Percentiles rank a stretch among this genome's conserved stretches.
Evolutionary conservation across 2,797 vertebrate genomes (phyloP).

Genomic region (Emydoidea blandingii): DNA sequence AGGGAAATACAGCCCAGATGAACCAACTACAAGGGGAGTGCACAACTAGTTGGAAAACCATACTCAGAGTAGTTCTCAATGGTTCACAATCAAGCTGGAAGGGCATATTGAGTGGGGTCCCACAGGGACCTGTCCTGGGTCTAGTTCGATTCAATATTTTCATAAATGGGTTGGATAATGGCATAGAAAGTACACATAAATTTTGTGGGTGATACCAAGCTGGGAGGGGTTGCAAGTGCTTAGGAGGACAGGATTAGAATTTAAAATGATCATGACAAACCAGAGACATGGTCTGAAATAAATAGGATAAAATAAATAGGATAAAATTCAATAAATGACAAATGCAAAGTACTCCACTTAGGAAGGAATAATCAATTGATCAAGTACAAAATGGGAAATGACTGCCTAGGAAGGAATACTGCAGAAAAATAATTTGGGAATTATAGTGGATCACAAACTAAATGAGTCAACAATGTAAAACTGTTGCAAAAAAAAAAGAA

Average conservation of each 20-base stretch:
- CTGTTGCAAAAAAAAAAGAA: background rate
- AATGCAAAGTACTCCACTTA: background rate
- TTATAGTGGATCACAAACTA: background rate
- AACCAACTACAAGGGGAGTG: background rate
- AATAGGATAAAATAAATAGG: background rate
- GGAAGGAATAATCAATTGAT: background rate
- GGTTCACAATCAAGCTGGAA: background rate
- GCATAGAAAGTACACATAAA: background rate
- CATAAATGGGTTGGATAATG: background rate
- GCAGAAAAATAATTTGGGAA: background rate
- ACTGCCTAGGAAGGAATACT: background rate
- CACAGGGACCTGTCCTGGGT: background rate
- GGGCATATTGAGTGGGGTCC: background rate
- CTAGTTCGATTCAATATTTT: background rate
- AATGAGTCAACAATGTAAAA: background rate
- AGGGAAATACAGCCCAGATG: background rate
- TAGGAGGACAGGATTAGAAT: background rate
- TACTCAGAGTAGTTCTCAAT: background rate
- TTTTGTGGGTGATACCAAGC: background rate
- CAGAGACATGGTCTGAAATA: background rate
- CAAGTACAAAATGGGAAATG: background rate
- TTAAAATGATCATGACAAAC: background rate
- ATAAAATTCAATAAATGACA: background rate
- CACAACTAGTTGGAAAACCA: background rate
- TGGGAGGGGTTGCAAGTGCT: background rate